A percentile compares a stretch with the other conserved stretches of the same genome.
phyloP scores from a whole-genome alignment of 2,797 vertebrate genomes.

The Gephyroberyx darwinii region DNA sequence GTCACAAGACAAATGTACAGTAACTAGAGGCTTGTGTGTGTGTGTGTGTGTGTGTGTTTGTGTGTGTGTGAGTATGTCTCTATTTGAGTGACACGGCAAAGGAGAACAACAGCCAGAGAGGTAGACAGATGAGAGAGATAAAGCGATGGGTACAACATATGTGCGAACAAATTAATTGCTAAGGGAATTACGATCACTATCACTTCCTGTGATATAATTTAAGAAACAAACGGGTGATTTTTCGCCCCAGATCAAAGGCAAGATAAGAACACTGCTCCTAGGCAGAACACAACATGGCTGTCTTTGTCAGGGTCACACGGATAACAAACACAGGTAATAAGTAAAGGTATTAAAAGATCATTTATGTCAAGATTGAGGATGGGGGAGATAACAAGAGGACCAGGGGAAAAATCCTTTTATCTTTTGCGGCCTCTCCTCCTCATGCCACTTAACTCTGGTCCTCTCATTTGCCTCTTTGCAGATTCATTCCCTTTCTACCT shows the following conservation, averaged over 20 bases:
- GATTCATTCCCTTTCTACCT: conserved; percentile 62
- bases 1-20: conserved; percentile 77
- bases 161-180: conserved; percentile 76
- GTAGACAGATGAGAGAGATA: conserved; percentile 59
- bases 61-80: not conserved
- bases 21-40: conserved; percentile 45
- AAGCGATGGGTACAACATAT: conserved; percentile 63
- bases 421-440: conserved; percentile 47
- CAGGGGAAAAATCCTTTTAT: conserved; percentile 34
- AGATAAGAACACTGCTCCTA: conserved; percentile 49
- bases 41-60: not conserved
- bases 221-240: conserved; percentile 60
- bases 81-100: conserved; percentile 30
- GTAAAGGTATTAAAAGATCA: conserved; percentile 50
- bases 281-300: conserved; percentile 35
- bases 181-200: conserved; percentile 74
- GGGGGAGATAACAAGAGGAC: conserved; percentile 15
- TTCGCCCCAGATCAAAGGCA: conserved; percentile 38
- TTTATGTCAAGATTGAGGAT: conserved; percentile 47
- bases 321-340: conserved; percentile 46
- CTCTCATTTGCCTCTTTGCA: conserved; percentile 67
- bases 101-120: conserved; percentile 43
- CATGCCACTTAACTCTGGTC: conserved; percentile 36
- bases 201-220: conserved; percentile 67
- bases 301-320: conserved; percentile 44